Evolutionary conservation across 2,888 invertebrate species (phyloP).

Genomic region (Melanostoma mellinum): DNA sequence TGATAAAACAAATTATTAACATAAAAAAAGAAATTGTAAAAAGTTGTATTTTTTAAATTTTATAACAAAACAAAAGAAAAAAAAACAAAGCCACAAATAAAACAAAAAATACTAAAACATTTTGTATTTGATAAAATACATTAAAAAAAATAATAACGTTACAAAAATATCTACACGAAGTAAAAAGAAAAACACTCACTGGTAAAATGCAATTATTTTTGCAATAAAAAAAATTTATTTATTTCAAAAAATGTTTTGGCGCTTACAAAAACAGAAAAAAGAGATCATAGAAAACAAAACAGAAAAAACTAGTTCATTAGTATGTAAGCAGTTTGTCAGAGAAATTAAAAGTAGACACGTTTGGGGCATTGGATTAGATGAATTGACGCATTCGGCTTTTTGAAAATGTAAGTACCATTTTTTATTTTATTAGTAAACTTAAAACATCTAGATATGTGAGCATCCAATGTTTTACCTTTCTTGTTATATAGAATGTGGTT

Average conservation of each 20-base stretch:
- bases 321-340: conserved; percentile 44
- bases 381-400: no score
- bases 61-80: conserved; percentile 65
- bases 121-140: conserved; percentile 61
- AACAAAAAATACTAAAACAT: conserved; percentile 64
- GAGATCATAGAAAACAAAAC: conserved; percentile 39
- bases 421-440: no score
- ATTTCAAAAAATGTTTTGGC: conserved; percentile 57
- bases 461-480: no score
- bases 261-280: conserved; percentile 46
- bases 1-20: conserved; percentile 71
- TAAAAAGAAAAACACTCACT: conserved; percentile 34
- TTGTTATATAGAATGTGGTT: no score
- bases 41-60: conserved; percentile 76
- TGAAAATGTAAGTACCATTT: no score
- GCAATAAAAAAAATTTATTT: conserved; percentile 56
- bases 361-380: background rate
- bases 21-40: conserved; percentile 73
- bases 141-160: conserved; percentile 36
- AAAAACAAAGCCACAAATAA: conserved; percentile 68
- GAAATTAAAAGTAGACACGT: conserved; percentile 22
- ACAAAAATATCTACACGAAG: conserved; percentile 61
- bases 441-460: no score
- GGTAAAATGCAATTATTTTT: conserved; percentile 58
- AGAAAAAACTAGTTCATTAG: conserved; percentile 58